Conservation (phyloP, 2,888 invertebrate species). For the Drosophila helvetica region DNA sequence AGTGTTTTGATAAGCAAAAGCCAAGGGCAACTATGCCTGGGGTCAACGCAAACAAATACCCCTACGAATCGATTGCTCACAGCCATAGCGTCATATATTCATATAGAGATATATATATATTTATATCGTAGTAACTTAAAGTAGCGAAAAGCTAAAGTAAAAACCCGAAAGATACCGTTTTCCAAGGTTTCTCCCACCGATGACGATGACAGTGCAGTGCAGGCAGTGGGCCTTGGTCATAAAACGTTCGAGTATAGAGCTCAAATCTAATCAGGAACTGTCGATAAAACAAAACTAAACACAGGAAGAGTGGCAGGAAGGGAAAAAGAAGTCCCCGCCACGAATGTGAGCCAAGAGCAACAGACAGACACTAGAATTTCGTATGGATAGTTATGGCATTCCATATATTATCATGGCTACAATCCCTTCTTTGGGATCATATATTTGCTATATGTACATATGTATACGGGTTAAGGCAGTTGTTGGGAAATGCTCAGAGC, state of each 20-base stretch:
- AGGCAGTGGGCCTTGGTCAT: not conserved
- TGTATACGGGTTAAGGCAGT: conserved; percentile 45
- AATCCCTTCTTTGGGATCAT: not conserved
- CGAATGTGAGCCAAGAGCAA: not conserved
- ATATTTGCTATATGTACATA: not conserved
- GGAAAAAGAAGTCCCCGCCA: conserved; percentile 1
- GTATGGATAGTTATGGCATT: conserved; percentile 1
- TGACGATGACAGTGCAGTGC: not conserved
- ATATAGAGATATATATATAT: conserved; percentile 18
- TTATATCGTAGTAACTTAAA: conserved; percentile 11
- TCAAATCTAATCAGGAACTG: conserved; percentile 40
- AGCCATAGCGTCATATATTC: not conserved
- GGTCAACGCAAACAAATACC: not conserved
- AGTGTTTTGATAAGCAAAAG: conserved; percentile 8
- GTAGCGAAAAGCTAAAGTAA: conserved; percentile 1
- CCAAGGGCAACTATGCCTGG: conserved; percentile 5
- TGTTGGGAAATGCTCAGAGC: conserved; percentile 60
- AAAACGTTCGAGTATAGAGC: conserved; percentile 4
- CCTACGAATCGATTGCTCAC: conserved; percentile 17
- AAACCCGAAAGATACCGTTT: not conserved
- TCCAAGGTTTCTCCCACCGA: conserved; percentile 31
- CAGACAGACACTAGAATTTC: not conserved
- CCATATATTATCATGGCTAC: not conserved
- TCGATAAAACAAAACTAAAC: conserved; percentile 33
- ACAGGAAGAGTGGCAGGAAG: not conserved